Evolutionary conservation across 2,113 vertebrate species (phyloP), one percentile per base, ranked within the genome.

Genomic region (Canis aureus): DNA sequence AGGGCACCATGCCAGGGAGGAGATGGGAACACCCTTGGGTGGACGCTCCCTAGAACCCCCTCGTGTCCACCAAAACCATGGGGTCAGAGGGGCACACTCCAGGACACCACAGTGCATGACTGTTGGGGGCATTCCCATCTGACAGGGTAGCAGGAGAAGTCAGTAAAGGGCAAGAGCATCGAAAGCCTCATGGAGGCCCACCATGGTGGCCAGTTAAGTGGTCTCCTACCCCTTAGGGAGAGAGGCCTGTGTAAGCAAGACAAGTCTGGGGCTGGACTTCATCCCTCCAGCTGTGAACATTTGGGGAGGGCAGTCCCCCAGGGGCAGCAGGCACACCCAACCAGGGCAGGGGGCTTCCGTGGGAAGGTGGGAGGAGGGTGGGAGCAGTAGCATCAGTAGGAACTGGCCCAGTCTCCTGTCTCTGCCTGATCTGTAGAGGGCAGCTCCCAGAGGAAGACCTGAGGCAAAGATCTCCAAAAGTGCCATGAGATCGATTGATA

Each of bases 381-480:
- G 60, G 83, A 17, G 23, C 69, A 53, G 20, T 20, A 49, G 20
- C 1, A 0, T 86, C 86, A 35, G 62, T 51, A 20, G 60, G 29
- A 59, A 80, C 59, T 4, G 35, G 71, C 69, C 66, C 43, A 80
- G 43, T 53, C 8, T 35, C 92, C 43, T 55, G n/a, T 86, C 67
- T 87, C 62, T 64, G 35, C 86, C 86, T 73, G 62, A 71, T 66
- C 85, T 20, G 17, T 32, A 51, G 83, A 97, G 94, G 94, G n/a
- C 94, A 81, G 64, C 19, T 57, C 83, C 57, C 20, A 2, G 9
- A 74, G 51, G 62, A 35, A 22, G 10, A 81, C 89, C 92, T 0
- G 7, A 96, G 87, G 91, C 97, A 85, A 38, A 97, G 85, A 84
- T 64, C 84, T 79, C 93, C 95, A 62, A 84, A 22, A 55, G 82